Percentiles rank a stretch among this genome's conserved stretches.
These are phyloP conservation scores for Drosophila acutilabella DNA, from an alignment of 2,888 invertebrate species.

Conservation along the genomic window DNA sequence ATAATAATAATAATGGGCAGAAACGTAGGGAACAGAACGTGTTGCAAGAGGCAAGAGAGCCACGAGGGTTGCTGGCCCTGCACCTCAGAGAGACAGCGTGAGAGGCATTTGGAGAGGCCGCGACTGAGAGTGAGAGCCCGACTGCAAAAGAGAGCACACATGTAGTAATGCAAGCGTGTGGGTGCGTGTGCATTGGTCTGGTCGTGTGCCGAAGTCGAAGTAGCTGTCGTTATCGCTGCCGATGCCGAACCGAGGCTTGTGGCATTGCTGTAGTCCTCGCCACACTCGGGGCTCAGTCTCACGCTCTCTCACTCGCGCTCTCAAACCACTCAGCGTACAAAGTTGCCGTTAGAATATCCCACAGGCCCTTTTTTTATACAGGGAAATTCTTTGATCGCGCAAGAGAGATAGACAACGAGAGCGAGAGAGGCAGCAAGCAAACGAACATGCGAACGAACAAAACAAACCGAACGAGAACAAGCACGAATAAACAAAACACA, in stretches of 20 bases:
- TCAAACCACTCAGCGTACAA: slow-evolving; percentile 7
- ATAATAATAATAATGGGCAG: slow-evolving; percentile 78
- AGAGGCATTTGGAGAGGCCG: slow-evolving; percentile 11
- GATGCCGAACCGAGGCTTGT: slow-evolving; percentile 13
- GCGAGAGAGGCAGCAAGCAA: slow-evolving; percentile 11
- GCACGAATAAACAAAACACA: slow-evolving; percentile 49
- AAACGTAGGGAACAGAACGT: slow-evolving; percentile 68
- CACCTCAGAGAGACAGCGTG: slow-evolving; percentile 42
- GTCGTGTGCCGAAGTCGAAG: slow-evolving; percentile 61
- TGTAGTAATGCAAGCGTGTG: slow-evolving; percentile 39
- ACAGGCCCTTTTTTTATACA: slow-evolving; percentile 59
- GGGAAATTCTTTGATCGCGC: slow-evolving; percentile 64
- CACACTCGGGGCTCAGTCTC: slow-evolving; percentile 36
- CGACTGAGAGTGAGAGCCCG: slow-evolving; percentile 30
- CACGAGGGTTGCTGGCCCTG: slow-evolving; percentile 64
- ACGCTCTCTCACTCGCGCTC: slow-evolving; percentile 16
- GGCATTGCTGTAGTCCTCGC: slow-evolving; percentile 56
- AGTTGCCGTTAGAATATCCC: slow-evolving; percentile 71
- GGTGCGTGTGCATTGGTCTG: slow-evolving; percentile 50
- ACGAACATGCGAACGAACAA: slow-evolving; percentile 13
- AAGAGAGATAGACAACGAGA: slow-evolving; percentile 33
- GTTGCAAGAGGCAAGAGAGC: slow-evolving; percentile 37
- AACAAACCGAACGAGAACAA: slow-evolving; percentile 35
- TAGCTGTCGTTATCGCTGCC: neutral
- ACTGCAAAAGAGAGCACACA: slow-evolving; percentile 4